phyloP scores from a whole-genome alignment of 2,797 vertebrate species.

The Crotalus adamanteus region DNA sequence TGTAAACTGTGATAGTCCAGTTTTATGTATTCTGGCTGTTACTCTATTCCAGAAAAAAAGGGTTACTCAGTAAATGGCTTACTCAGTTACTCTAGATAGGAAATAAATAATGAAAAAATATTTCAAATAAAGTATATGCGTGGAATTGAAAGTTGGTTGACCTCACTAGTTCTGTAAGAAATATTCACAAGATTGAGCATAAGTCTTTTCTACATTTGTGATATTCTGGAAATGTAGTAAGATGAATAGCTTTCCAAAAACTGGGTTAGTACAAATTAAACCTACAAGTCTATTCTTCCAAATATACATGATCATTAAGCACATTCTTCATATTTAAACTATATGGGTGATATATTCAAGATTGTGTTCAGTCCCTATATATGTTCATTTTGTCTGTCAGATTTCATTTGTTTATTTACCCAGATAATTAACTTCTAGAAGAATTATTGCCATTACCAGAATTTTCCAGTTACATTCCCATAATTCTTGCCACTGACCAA shows the following conservation, averaged over 20 bases:
- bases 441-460: background rate
- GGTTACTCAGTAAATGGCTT: conserved; percentile 12
- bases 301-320: background rate
- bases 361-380: background rate
- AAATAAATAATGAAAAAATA: conserved; percentile 38
- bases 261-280: background rate
- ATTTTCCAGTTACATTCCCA: background rate
- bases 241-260: conserved; percentile 32
- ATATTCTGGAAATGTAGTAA: conserved; percentile 13
- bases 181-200: conserved; percentile 25
- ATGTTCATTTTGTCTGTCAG: background rate
- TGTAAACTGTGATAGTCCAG: background rate
- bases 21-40: background rate
- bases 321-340: background rate
- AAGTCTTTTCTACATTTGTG: conserved; percentile 16
- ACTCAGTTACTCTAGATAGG: background rate
- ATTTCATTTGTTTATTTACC: background rate
- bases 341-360: background rate
- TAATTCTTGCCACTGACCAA: background rate
- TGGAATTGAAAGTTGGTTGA: conserved; percentile 28
- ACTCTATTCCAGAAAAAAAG: background rate
- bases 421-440: background rate
- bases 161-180: conserved; percentile 7
- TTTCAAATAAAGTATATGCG: background rate
- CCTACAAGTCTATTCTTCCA: background rate